Evolutionary conservation across 2,113 vertebrate species (phyloP), one percentile per base, ranked within the genome.

Genomic region (Mormoops blainvillei): DNA sequence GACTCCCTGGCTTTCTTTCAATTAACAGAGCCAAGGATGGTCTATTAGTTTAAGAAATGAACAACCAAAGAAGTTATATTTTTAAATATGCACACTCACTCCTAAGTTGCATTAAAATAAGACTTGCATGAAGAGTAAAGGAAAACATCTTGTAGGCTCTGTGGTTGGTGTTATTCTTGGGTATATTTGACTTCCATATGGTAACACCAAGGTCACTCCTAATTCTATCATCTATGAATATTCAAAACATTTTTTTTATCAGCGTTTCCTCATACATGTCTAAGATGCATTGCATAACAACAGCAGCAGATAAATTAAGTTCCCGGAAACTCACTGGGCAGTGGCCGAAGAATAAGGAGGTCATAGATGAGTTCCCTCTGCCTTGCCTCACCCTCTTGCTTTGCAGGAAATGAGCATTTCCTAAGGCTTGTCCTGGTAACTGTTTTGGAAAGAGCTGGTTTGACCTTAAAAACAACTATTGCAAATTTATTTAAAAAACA

Each of bases 201-300:
- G 61, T 89, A 81, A 88, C 16, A 93, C 36, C 31, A 74, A 95
- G 45, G 87, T 94, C 95, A 95, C 31, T 87, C n/a, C 18, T 93
- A 89, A 70, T 92, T 84, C 36, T 31, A 65, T 63, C 65, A 41
- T 33, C 43, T 52, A 31, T 87, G 71, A 96, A 84, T 84, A 94
- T 91, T 83, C 50, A 94, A 84, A 88, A 89, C 14, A 61, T 65
- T 95, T 76, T 76, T 86, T 70, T 89, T 78, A 68, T 56, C 71
- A 45, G 19, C 74, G 20, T 68, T 84, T 90, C 28, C 26, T 67
- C 76, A 45, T 18, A 67, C 2, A 8, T 90, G 70, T 22, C 83
- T 45, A 54, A 74, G 45, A 91, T 54, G 58, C 38, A 61, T 24
- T 67, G 26, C 26, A 16, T 65, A 87, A 89, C 16, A 65, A 76